These are phyloP conservation scores for Pocillopora damicornis DNA, from an alignment of 64 coral and sea anemone genomes.

Conservation along the genomic window DNA sequence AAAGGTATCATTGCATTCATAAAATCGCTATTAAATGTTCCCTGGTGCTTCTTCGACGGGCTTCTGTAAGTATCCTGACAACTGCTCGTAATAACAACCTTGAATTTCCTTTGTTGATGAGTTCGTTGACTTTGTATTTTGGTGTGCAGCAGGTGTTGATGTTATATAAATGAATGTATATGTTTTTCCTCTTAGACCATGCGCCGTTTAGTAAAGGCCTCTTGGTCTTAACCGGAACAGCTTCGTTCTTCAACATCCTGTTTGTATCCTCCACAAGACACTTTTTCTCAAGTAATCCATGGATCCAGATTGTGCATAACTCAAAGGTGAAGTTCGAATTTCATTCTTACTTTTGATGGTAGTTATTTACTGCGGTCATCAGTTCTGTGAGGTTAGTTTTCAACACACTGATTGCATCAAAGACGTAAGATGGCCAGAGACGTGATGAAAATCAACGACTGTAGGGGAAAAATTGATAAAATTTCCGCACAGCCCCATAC, in stretches of 20 bases:
- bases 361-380: no score
- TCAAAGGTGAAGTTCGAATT: conserved; percentile 48
- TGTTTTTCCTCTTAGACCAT: conserved; percentile 40
- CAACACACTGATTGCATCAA: no score
- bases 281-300: conserved; percentile 21
- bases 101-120: not conserved
- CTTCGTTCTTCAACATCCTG: conserved; percentile 73
- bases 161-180: not conserved
- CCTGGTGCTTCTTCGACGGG: conserved; percentile 38
- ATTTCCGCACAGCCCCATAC: no score
- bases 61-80: conserved; percentile 28
- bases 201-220: conserved; percentile 71
- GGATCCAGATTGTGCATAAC: conserved; percentile 45
- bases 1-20: not conserved
- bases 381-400: no score
- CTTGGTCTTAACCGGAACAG: conserved; percentile 78
- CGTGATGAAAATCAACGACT: no score
- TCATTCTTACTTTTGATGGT: not conserved
- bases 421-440: no score
- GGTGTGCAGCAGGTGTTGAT: no score
- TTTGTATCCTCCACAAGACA: conserved; percentile 66
- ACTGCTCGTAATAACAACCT: not conserved
- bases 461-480: no score
- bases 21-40: conserved; percentile 34
- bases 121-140: no score